Evolutionary conservation across 2,113 vertebrate species (phyloP), one percentile per base, ranked within the genome.

Genomic region (Okapia johnstoni): DNA sequence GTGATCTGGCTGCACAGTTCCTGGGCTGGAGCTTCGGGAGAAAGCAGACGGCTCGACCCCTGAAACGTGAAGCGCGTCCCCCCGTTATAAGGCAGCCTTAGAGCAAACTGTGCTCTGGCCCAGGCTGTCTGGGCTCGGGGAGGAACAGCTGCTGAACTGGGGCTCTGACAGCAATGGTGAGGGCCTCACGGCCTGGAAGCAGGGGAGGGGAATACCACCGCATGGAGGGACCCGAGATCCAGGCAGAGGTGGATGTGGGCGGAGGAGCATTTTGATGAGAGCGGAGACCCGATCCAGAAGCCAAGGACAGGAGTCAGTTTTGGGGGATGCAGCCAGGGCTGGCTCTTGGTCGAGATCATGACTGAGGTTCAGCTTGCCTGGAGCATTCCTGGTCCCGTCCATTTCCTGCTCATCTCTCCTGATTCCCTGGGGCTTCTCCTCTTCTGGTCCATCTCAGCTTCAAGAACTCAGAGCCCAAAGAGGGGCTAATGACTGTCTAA

Each of bases 61-160:
- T 7, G 52, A 43, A 61, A 13, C 28, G 5, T 2, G 15, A 16
- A 26, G 43, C 2, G 0, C 0, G 0, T 36, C 3, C 7, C 23
- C 33, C 48, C 25, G 14, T 54, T 16, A 1, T 0, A 26, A 84
- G 43, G 12, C 57, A 30, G 0, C 2, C 73, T 13, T 3, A 17
- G 7, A 2, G 14, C 26, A 2, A 25, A 6, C 0, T 6, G 30
- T 10, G 2, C 15, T 4, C 80, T 8, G 9, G 63, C 5, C 76
- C 13, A 0, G 40, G 36, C 0, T 11, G n/a, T 43, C 14, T 25
- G 26, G 28, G 9, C 11, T 2, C 2, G 1, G 23, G 58, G 23
- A 40, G 10, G 46, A 1, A 3, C 9, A 12, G 55, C 48, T 16
- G 17, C 0, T 2, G 12, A 9, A 3, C 5, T 1, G 70, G 0